Evolutionary conservation across 2,797 vertebrate species (phyloP).

Genomic region (Emys orbicularis): DNA sequence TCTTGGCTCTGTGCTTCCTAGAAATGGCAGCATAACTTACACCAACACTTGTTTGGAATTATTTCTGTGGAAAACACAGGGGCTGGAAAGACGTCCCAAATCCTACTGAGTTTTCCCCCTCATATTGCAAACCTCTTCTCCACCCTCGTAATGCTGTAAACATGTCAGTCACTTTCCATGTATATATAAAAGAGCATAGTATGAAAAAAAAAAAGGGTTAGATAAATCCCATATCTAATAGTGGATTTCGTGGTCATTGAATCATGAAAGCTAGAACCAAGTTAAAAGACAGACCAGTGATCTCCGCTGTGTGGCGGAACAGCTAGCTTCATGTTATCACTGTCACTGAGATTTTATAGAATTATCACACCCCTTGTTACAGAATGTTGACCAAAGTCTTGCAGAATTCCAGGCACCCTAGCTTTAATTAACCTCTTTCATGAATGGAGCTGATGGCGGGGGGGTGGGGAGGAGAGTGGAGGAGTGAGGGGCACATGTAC

Average conservation of each 20-base stretch:
- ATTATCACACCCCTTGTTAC: conserved; percentile 13
- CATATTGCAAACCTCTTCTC: fast-evolving
- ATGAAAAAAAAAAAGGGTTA: not conserved
- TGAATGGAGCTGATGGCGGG: not conserved
- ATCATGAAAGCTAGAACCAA: not conserved
- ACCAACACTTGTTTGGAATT: not conserved
- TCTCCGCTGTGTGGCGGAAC: not conserved
- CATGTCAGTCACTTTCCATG: not conserved
- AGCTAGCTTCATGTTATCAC: not conserved
- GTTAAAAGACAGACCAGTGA: not conserved
- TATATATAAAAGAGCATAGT: not conserved
- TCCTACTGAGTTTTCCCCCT: not conserved
- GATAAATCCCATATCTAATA: not conserved
- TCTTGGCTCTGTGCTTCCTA: not conserved
- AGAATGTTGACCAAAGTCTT: conserved; percentile 19
- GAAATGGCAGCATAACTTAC: not conserved
- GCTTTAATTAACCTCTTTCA: conserved; percentile 67
- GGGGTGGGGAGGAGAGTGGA: not conserved
- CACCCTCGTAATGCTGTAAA: not conserved
- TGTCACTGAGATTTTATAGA: not conserved
- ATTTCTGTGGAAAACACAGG: not conserved
- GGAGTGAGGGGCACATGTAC: not conserved
- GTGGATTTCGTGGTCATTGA: not conserved
- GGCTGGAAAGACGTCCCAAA: not conserved
- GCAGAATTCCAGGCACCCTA: conserved; percentile 30